phyloP scores from a whole-genome alignment of 2,797 vertebrate genomes.

The Gambelia wislizenii region DNA sequence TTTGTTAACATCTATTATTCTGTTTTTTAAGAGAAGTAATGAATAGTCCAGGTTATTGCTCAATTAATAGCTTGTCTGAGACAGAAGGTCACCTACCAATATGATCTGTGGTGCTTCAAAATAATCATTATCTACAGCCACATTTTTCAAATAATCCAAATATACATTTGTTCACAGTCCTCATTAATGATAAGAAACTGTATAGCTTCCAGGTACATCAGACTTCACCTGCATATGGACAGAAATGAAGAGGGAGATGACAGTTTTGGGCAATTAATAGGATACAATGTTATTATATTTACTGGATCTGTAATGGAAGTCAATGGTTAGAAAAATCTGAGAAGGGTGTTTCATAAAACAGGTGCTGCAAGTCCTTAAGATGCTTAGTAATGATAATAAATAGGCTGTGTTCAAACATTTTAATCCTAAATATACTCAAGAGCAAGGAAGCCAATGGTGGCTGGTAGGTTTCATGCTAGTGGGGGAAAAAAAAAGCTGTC shows the following conservation, averaged over 20 bases:
- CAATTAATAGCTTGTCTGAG: neutral
- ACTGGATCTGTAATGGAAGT: neutral
- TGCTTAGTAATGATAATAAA: neutral
- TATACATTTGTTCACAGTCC: neutral
- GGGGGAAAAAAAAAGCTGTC: no score
- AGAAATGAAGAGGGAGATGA: neutral
- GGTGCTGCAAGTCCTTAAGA: neutral
- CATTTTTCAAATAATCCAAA: neutral
- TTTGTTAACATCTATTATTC: slow-evolving; percentile 5
- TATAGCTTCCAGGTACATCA: neutral
- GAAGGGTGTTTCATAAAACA: neutral
- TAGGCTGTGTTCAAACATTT: neutral
- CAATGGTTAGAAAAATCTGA: neutral
- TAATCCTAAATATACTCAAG: neutral
- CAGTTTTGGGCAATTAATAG: neutral
- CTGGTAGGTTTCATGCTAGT: no score
- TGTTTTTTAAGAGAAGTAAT: slow-evolving; percentile 22
- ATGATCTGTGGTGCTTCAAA: neutral
- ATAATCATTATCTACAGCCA: neutral
- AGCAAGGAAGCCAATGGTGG: neutral
- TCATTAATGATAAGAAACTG: slow-evolving; percentile 4
- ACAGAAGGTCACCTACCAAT: slow-evolving; percentile 2
- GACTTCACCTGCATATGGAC: neutral
- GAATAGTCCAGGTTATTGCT: neutral
- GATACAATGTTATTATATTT: neutral